phyloP scores from a whole-genome alignment of 2,797 vertebrate species.

The Botia kubotai region DNA sequence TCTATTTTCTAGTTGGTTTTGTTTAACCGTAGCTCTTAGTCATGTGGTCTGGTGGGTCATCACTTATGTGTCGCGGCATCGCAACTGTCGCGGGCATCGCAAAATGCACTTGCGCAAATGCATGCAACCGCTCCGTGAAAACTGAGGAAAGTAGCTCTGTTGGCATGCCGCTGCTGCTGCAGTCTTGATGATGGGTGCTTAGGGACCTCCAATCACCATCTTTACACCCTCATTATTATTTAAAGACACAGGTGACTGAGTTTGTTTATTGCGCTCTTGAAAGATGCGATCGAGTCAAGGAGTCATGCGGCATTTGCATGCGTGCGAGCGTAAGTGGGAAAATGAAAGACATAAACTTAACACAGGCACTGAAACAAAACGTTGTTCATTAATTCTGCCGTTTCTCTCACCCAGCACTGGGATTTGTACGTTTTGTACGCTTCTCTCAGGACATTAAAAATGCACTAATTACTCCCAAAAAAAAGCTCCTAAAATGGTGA shows the following conservation, averaged over 20 bases:
- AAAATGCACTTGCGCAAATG: too few species aligned
- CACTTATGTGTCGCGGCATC: constrained; percentile 31
- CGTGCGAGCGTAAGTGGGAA: neutral
- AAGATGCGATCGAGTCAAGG: constrained; percentile 26
- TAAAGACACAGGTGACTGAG: constrained; percentile 50
- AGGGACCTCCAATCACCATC: constrained; percentile 47
- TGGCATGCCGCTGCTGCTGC: constrained; percentile 20
- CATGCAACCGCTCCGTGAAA: neutral
- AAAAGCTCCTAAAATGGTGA: constrained; percentile 18
- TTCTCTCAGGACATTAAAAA: constrained; percentile 31
- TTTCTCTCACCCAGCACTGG: constrained; percentile 34
- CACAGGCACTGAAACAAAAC: constrained; percentile 3
- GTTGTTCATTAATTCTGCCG: constrained; percentile 17
- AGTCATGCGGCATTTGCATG: neutral
- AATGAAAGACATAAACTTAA: neutral
- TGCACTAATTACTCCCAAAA: constrained; percentile 12
- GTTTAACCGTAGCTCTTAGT: neutral
- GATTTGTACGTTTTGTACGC: constrained; percentile 34
- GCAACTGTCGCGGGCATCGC: too few species aligned
- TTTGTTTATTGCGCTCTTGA: constrained; percentile 35
- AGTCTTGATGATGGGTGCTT: constrained; percentile 44
- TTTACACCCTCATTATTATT: constrained; percentile 40
- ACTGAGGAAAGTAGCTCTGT: constrained; percentile 20
- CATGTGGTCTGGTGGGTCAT: constrained; percentile 26
- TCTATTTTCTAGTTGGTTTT: neutral